A percentile compares a stretch with the other conserved stretches of the same genome.
Conservation (phyloP, 1,140 invertebrate species). For the Drosophila subpulchrella region DNA sequence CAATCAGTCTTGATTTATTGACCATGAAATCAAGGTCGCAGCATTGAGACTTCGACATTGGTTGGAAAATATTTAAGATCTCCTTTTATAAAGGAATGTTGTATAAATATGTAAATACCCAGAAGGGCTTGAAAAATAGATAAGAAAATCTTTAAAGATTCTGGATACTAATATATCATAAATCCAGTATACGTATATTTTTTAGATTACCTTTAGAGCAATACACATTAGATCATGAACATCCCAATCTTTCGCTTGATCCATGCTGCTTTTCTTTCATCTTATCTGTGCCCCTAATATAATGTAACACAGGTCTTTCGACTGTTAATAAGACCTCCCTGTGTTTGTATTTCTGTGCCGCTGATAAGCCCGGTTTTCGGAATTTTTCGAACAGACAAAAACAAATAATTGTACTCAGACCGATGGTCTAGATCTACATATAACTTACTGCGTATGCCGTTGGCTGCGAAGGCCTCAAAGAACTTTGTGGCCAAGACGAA, state of each 20-base stretch:
- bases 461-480: constrained; percentile 83
- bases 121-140: no score
- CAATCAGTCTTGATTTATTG: constrained; percentile 23
- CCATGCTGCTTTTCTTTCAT: background rate
- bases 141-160: no score
- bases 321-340: constrained; percentile 39
- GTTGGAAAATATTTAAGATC: background rate
- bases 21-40: constrained; percentile 36
- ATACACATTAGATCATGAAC: background rate
- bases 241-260: background rate
- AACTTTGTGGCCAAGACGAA: constrained; percentile 81
- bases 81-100: background rate
- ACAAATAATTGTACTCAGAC: constrained; percentile 46
- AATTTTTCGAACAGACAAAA: constrained; percentile 53
- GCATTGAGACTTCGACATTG: constrained; percentile 8
- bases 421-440: no score
- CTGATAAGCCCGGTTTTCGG: constrained; percentile 55
- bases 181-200: no score
- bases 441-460: constrained; percentile 83
- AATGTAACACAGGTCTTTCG: constrained; percentile 20
- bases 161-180: no score
- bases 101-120: no score
- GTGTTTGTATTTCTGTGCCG: constrained; percentile 17
- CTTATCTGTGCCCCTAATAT: constrained; percentile 19
- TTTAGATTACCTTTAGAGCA: background rate